Evolutionary conservation across 2,113 vertebrate species (phyloP).

Genomic region (Platycercus adscitus): DNA sequence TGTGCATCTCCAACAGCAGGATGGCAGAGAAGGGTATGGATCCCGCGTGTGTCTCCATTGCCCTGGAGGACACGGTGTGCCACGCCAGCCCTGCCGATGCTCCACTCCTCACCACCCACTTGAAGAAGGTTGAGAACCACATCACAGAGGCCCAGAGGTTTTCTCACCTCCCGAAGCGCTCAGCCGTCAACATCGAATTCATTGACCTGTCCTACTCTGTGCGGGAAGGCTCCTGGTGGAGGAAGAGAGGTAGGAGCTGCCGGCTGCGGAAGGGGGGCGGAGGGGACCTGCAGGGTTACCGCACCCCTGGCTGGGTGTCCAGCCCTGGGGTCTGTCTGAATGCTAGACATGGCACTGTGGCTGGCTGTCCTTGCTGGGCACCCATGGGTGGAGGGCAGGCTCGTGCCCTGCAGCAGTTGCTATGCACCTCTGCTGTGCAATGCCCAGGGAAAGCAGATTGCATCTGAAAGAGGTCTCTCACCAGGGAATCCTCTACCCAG

Average conservation of each 20-base stretch:
- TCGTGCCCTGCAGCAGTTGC: fast-evolving
- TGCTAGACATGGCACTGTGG: neutral
- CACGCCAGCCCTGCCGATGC: constrained; percentile 79
- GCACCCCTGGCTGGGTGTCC: neutral
- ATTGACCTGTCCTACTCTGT: constrained; percentile 94
- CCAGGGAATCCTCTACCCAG: neutral
- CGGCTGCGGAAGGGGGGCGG: neutral
- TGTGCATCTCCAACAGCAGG: neutral
- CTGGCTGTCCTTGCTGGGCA: neutral
- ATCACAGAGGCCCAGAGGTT: constrained; percentile 97
- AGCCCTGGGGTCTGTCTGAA: fast-evolving
- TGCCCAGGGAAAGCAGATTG: neutral
- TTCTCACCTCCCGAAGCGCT: constrained; percentile 94
- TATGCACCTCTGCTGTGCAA: neutral
- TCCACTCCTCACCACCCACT: constrained; percentile 87
- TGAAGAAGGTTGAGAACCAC: constrained; percentile 99
- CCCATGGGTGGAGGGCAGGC: neutral
- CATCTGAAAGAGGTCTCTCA: neutral
- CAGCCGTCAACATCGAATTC: constrained; percentile 94
- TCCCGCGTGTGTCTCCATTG: constrained; percentile 81
- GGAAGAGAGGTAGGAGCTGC: constrained; percentile 86
- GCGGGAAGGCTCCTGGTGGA: constrained; percentile 95
- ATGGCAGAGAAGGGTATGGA: constrained; percentile 88
- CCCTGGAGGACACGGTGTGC: constrained; percentile 90
- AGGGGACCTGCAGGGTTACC: neutral